phyloP scores from a whole-genome alignment of 2,797 vertebrate species.

The Myotis planiceps region DNA sequence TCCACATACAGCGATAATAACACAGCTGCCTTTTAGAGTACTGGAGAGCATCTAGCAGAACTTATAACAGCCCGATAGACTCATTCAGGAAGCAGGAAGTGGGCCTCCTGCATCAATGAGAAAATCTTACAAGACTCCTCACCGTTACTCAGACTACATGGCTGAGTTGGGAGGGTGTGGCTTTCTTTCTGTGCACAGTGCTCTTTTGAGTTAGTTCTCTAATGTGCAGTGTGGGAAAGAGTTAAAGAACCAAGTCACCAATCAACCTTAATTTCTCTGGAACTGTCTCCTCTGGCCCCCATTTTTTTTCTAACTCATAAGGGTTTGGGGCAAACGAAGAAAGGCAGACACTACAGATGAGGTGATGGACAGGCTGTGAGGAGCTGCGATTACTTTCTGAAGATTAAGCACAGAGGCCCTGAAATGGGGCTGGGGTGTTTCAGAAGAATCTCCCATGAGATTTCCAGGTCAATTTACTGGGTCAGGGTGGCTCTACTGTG shows the following conservation, averaged over 20 bases:
- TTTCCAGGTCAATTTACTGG: neutral
- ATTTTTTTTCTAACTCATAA: neutral
- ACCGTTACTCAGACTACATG: neutral
- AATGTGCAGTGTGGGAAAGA: neutral
- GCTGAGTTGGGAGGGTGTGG: too few species aligned
- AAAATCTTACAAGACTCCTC: neutral
- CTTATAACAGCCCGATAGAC: neutral
- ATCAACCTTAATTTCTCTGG: constrained; percentile 15
- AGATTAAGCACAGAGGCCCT: constrained; percentile 15
- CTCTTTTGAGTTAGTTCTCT: constrained; percentile 11
- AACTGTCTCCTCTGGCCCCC: neutral
- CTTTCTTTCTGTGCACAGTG: neutral
- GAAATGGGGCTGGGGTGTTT: constrained; percentile 27
- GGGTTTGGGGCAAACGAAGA: constrained; percentile 43
- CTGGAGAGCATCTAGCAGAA: neutral
- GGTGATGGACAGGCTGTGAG: neutral
- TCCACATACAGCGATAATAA: neutral
- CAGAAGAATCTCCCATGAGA: constrained; percentile 10
- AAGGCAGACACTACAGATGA: constrained; percentile 5
- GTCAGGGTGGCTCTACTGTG: constrained; percentile 12
- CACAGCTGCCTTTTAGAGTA: neutral
- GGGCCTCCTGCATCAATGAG: neutral
- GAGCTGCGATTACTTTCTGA: constrained; percentile 24
- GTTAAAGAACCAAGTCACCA: neutral
- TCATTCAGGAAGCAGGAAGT: constrained; percentile 12